A percentile compares a stretch with the other conserved stretches of the same genome.
phyloP scores from a whole-genome alignment of 2,797 vertebrate species.

The Bucorvus abyssinicus region DNA sequence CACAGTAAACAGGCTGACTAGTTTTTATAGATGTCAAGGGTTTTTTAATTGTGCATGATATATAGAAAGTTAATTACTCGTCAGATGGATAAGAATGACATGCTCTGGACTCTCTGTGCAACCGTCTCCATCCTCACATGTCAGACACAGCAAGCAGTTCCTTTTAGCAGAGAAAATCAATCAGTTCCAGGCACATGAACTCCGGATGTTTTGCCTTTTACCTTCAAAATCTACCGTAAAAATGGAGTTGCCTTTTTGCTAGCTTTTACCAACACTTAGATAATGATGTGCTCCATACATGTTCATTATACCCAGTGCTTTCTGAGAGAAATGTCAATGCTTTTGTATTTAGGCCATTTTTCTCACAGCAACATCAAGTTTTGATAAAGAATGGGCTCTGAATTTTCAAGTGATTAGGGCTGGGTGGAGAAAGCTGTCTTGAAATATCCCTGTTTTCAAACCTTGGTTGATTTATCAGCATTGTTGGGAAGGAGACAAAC shows the following conservation, averaged over 20 bases:
- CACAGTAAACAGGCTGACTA: neutral
- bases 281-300: neutral
- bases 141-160: neutral
- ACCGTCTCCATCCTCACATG: rapidly evolving
- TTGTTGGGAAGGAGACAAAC: neutral
- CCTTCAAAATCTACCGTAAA: neutral
- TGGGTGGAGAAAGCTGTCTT: neutral
- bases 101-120: neutral
- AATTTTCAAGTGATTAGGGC: neutral
- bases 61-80: neutral
- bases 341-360: neutral
- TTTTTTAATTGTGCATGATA: neutral
- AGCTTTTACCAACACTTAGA: neutral
- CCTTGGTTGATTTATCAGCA: neutral
- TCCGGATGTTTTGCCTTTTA: neutral
- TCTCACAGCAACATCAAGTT: neutral
- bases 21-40: neutral
- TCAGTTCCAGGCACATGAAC: neutral
- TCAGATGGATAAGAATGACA: neutral
- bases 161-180: neutral
- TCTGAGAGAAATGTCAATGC: neutral
- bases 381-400: neutral
- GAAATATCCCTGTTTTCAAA: neutral
- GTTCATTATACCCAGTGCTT: neutral
- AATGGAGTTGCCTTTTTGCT: neutral